Base-by-base conservation (phyloP, 2,888 invertebrate species). In the Apodemia duryi region DNA sequence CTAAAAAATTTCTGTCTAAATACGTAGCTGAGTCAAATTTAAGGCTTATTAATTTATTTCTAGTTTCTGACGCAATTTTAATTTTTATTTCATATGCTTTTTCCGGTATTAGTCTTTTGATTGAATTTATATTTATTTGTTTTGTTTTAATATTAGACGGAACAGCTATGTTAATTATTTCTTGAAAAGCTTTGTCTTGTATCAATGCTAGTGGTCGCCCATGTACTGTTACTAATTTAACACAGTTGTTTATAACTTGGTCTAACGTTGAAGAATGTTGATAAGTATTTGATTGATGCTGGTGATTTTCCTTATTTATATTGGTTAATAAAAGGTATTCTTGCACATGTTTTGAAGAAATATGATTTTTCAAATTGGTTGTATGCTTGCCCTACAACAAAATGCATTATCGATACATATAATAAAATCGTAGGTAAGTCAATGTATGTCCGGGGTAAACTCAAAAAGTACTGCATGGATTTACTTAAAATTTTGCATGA, bases 291-390 rank as follows among this genome's bases (percentile, higher is more conserved):
- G 61, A 61, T 63, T 60, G 46, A 32, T 60, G n/a, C 46, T 63
- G 57, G 11, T 60, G 63, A 49, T 66, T 66, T 63, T 66, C 63
- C 49, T 66, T 66, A 63, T 66, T 66, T 60, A 66, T 63, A 63
- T n/a, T n/a, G n/a, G n/a, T n/a, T n/a, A n/a, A n/a, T n/a, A n/a
- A n/a, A n/a, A n/a, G n/a, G n/a, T n/a, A n/a, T n/a, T n/a, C n/a
- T n/a, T n/a, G n/a, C n/a, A n/a, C n/a, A n/a, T n/a, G n/a, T n/a
- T n/a, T n/a, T n/a, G n/a, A n/a, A n/a, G n/a, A n/a, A n/a, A n/a
- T n/a, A n/a, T n/a, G n/a, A n/a, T n/a, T n/a, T n/a, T n/a, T n/a
- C n/a, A n/a, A n/a, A n/a, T n/a, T n/a, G n/a, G n/a, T n/a, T n/a
- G n/a, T n/a, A n/a, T n/a, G n/a, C n/a, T n/a, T n/a, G n/a, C n/a